Evolutionary conservation across 92 coral and sea anemone species (phyloP), one percentile per base, ranked within the genome.

Genomic region (Virgularia gustaviana): DNA sequence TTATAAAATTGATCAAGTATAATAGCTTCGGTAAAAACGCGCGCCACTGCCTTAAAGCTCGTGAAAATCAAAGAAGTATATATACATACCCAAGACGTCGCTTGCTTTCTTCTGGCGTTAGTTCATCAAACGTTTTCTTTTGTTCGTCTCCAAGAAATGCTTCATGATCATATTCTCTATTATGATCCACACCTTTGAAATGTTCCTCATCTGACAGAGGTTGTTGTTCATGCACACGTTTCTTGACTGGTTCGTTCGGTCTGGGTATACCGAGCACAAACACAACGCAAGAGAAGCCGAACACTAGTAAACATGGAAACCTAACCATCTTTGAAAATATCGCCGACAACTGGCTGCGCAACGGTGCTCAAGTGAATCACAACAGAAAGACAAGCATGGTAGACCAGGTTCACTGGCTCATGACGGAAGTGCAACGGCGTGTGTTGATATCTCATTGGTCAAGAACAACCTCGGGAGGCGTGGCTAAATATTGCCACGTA

Each of bases 161-260:
- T 55, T 92, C 98, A 18, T 92, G 98, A 58, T 92, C 98, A 64
- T 89, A 92, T 29, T 89, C 96, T 8, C 80, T 13, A 83, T 92
- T 92, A 70, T 92, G 75, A 4, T 51, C 39, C 44, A 83, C 81
- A 6, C 64, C 92, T 39, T 85, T 79, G 49, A 81, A 92, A 70
- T 92, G 98, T 37, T 89, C 84, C 63, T 92, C 94, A 36, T 82
- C 90, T 9, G 98, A 92, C 0, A 92, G 75, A 15, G 56, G 73
- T 29, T 66, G 53, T 31, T 49, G 75, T n/a, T 68, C 75, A 49
- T 68, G 75, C 18, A 68, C 75, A 27, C 75, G 75, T 11, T 32
- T 33, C 60, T 68, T 68, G 15, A 13, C 41, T 49, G 49, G 41
- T n/a, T 30, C 66, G 19, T 68, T 30, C 42, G 75, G 75, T 34